phyloP scores from a whole-genome alignment of 2,797 vertebrate species.

The Sus cebifrons region DNA sequence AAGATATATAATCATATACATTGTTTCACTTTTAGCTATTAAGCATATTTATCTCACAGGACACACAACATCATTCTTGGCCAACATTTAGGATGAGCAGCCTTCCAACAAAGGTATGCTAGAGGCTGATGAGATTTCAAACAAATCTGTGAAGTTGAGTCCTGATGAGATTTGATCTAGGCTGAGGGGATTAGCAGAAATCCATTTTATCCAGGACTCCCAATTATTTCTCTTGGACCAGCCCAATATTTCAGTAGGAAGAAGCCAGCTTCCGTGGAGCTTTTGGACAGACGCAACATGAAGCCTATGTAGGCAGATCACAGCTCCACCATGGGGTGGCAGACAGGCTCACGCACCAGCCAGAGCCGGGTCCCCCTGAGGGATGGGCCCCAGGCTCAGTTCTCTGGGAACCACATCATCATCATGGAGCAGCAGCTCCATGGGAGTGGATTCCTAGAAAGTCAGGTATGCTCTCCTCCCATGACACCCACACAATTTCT shows the following conservation, averaged over 20 bases:
- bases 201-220: not conserved
- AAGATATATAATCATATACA: not conserved
- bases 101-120: not conserved
- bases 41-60: not conserved
- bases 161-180: not conserved
- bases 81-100: not conserved
- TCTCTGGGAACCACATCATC: not conserved
- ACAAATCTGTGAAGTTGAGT: not conserved
- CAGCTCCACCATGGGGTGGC: not conserved
- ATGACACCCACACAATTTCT: not conserved
- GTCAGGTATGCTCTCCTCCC: not conserved
- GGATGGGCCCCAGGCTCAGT: not conserved
- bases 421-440: not conserved
- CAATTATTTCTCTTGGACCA: not conserved
- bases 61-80: not conserved
- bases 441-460: not conserved
- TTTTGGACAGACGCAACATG: not conserved
- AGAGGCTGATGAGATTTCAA: not conserved
- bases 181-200: not conserved
- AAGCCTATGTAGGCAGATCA: not conserved
- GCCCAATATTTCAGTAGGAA: not conserved
- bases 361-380: not conserved
- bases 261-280: not conserved
- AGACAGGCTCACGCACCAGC: not conserved
- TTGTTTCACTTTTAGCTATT: not conserved